A percentile compares a stretch with the other conserved stretches of the same genome.
These are phyloP conservation scores for Struthidea cinerea DNA, from an alignment of 2,113 vertebrate genomes.

Conservation along the genomic window DNA sequence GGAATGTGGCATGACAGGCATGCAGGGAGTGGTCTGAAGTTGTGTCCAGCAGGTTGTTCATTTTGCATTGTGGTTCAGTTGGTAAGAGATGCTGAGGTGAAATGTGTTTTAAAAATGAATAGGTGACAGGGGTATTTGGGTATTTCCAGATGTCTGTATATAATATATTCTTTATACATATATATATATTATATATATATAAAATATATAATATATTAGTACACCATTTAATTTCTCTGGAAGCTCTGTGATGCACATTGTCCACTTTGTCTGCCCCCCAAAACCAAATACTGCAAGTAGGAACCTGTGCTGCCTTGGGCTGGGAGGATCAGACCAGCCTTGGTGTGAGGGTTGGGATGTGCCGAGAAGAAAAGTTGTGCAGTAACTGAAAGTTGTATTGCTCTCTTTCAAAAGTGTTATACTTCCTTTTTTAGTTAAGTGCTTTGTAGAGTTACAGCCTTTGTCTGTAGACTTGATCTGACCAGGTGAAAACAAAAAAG, in stretches of 20 bases:
- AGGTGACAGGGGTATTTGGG: neutral
- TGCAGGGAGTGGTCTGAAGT: neutral
- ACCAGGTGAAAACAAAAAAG: neutral
- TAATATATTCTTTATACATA: too few species aligned
- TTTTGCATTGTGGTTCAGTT: neutral
- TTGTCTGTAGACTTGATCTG: neutral
- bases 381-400: neutral
- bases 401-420: neutral
- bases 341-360: neutral
- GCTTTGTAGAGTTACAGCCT: neutral
- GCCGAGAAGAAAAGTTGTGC: neutral
- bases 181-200: too few species aligned
- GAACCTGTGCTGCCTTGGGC: neutral
- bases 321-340: neutral
- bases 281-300: neutral
- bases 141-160: neutral
- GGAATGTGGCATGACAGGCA: fast-evolving
- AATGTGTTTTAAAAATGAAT: neutral
- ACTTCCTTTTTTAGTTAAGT: neutral
- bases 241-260: fast-evolving
- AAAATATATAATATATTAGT: neutral
- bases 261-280: neutral
- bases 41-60: neutral
- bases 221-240: neutral
- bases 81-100: neutral